Evolutionary conservation across 2,888 invertebrate species (phyloP), one percentile per base, ranked within the genome.

Genomic region (Iphiclides podalirius): DNA sequence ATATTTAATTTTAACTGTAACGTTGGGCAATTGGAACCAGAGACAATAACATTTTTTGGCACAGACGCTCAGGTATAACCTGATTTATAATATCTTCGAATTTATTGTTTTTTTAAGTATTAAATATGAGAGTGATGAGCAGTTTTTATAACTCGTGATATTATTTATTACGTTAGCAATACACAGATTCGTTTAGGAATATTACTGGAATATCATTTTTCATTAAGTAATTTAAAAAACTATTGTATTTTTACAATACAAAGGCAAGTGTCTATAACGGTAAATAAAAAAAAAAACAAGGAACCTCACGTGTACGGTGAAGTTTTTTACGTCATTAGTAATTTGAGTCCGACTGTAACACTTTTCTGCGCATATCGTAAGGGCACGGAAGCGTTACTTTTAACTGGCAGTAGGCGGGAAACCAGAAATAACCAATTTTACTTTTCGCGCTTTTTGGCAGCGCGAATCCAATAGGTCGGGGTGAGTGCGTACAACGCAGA

Each of bases 361-460:
- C 34, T 43, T 43, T 43, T 47, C 41, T 15, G 35, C 31, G 31
- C 4, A 15, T 11, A 26, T 6, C 13, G 26, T 38, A 26, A 43
- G 43, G 11, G n/a, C 43, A n/a, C 34, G 42, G 48, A 49, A 43
- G 38, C 37, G 13, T 49, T 43, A 38, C 43, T 34, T 43, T 43
- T 34, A 42, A 49, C 39, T n/a, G 33, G 39, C 16, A 34, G 13
- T 39, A 26, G 38, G 26, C 33, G 23, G 20, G 43, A 17, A 11
- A 17, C 14, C 39, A 33, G 39, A 44, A 49, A 43, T 49, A 44
- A 49, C n/a, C 33, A 35, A 12, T 43, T 37, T 31, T 33, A 42
- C 34, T 38, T 34, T 34, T 43, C 34, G 43, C 26, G 34, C 13
- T 35, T 35, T 39, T 44, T 38, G 44, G 39, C 43, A 44, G 8